Base-by-base conservation (phyloP, 2,888 invertebrate genomes). In the Hoplodrina blanda region DNA sequence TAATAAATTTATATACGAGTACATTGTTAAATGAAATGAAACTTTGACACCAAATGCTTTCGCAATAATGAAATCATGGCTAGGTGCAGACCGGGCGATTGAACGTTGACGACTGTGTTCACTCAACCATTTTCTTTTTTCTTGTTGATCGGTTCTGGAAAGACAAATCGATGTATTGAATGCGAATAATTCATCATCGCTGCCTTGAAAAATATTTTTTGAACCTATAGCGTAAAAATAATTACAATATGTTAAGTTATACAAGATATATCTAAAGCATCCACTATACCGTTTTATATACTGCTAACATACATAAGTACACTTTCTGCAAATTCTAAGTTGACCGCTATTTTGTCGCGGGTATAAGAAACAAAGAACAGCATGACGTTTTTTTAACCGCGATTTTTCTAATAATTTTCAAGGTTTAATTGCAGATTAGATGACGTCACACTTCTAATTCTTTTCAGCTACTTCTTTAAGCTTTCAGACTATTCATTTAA, bases 221-320 rank as follows among this genome's bases (percentile, higher is more conserved):
- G 7, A 33, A 37, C n/a, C 33, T n/a, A 33, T 19, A 37, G 11
- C n/a, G 11, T n/a, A 56, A 11, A 6, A n/a, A 52, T 13, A 41
- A 41, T 41, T 41, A 41, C 41, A 13, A 41, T 41, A 41, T 41
- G 41, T 41, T 37, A 44, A 25, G 2, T 57, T 44, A 17, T 44
- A 74, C 70, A 54, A 49, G 50, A 59, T 53, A 69, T 65, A 30
- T 69, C 55, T 20, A 70, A 69, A 69, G 64, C 69, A 79, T 81
- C 63, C 78, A 84, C 85, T 70, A 69, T 82, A 84, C 82, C 55
- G 56, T 67, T 71, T 73, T 75, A 82, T 73, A 78, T 77, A 82
- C 84, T 67, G 64, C 63, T 73, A 77, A 84, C 81, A 83, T 81
- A 84, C 81, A 84, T 84, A 69, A 72, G 77, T 76, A 84, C 84